Percentiles rank a stretch among this genome's conserved stretches.
phyloP scores from a whole-genome alignment of 2,797 vertebrate genomes.

The Austrolebias charrua region DNA sequence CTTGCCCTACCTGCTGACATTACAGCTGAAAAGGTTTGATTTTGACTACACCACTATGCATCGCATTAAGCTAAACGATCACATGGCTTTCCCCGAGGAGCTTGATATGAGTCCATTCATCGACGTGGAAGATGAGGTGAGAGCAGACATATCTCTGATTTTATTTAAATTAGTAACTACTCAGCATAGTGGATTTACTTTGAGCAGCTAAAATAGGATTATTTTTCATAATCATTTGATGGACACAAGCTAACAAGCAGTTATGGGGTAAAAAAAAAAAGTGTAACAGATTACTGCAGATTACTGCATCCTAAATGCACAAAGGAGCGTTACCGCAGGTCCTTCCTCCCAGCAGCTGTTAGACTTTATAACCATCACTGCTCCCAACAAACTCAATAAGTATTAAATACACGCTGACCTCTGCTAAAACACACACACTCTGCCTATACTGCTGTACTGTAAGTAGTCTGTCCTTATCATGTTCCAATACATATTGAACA shows the following conservation, averaged over 20 bases:
- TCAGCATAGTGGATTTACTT: no score
- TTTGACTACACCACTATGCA: constrained; percentile 99
- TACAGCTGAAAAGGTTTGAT: constrained; percentile 98
- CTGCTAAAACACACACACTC: no score
- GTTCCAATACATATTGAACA: no score
- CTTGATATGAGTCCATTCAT: constrained; percentile 98
- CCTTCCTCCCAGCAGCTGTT: no score
- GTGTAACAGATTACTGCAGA: no score
- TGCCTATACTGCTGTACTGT: no score
- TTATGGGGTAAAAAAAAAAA: not conserved
- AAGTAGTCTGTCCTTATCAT: no score
- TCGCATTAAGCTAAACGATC: constrained; percentile 97
- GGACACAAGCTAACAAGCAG: not conserved
- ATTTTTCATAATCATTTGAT: not conserved
- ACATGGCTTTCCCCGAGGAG: constrained; percentile 98
- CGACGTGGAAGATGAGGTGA: constrained; percentile 97
- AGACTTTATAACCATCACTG: no score
- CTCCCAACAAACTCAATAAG: no score
- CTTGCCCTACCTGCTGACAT: constrained; percentile 94
- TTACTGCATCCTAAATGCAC: no score
- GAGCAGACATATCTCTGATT: constrained; percentile 22
- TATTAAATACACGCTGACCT: no score
- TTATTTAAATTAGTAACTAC: constrained; percentile 7
- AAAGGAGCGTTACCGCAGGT: no score
- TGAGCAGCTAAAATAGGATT: not conserved